Evolutionary conservation across 1,140 invertebrate species (phyloP).

Genomic region (Fopius arisanus): DNA sequence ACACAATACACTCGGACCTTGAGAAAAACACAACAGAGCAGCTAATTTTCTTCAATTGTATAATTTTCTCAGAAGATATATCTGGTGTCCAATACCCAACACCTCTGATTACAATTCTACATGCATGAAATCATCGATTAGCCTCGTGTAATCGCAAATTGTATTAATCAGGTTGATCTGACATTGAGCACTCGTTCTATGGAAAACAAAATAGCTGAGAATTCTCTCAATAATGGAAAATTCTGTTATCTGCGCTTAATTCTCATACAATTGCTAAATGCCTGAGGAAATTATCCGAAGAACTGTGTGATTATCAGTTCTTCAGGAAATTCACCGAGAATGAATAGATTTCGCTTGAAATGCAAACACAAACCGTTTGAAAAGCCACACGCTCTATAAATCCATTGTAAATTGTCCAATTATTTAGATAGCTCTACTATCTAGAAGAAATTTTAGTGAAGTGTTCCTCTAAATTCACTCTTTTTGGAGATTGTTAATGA

Average conservation of each 20-base stretch:
- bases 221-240: not conserved
- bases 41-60: too few relatives aligned
- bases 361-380: too few relatives aligned
- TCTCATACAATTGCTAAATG: not conserved
- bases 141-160: not conserved
- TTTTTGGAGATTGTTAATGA: too few relatives aligned
- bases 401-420: too few relatives aligned
- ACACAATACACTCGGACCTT: too few relatives aligned
- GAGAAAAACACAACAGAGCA: too few relatives aligned
- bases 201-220: not conserved
- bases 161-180: not conserved
- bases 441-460: too few relatives aligned
- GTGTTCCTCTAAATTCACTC: too few relatives aligned
- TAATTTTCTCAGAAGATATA: too few relatives aligned
- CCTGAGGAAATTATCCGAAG: not conserved
- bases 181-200: not conserved
- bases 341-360: too few relatives aligned
- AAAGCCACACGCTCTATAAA: too few relatives aligned
- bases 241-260: not conserved
- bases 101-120: not conserved
- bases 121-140: not conserved
- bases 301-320: not conserved
- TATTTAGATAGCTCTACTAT: too few relatives aligned
- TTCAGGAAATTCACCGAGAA: not conserved
- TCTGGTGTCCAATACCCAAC: not conserved